Conservation (phyloP, 2,113 vertebrate genomes). For the Dipodomys spectabilis region DNA sequence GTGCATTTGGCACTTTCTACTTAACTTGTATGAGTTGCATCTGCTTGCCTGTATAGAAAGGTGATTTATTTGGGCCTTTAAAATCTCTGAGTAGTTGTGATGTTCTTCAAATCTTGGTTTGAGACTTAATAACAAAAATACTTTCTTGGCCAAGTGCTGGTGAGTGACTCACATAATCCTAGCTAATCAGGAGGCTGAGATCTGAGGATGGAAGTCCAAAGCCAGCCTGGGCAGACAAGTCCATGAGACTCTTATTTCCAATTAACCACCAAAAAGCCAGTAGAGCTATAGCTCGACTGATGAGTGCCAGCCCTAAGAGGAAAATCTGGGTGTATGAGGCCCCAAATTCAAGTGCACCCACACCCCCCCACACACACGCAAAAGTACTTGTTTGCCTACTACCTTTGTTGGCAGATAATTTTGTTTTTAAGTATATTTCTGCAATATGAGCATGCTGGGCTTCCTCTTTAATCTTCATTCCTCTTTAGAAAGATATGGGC, state of each 20-base stretch:
- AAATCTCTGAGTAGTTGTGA: neutral
- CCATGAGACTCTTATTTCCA: no score
- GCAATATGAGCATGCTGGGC: no score
- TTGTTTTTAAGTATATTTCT: neutral
- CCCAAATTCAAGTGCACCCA: no score
- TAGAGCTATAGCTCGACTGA: no score
- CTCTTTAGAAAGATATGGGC: neutral
- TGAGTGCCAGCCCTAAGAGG: no score
- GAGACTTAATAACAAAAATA: neutral
- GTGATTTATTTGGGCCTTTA: neutral
- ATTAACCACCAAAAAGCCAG: no score
- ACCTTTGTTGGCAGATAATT: neutral
- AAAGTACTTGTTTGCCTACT: neutral
- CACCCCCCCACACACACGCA: no score
- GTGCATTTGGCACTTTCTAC: neutral
- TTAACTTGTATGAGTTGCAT: neutral
- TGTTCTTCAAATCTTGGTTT: neutral
- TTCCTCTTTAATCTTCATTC: neutral
- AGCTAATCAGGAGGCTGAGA: no score
- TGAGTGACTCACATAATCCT: no score
- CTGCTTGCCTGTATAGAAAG: neutral
- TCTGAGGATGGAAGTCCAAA: no score
- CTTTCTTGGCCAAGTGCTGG: neutral
- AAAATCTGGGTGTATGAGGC: no score
- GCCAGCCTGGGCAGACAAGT: no score